Percentiles rank a stretch among this genome's conserved stretches.
These are phyloP conservation scores for Sandelia bainsii DNA, from an alignment of 2,797 vertebrate genomes.

Conservation along the genomic window DNA sequence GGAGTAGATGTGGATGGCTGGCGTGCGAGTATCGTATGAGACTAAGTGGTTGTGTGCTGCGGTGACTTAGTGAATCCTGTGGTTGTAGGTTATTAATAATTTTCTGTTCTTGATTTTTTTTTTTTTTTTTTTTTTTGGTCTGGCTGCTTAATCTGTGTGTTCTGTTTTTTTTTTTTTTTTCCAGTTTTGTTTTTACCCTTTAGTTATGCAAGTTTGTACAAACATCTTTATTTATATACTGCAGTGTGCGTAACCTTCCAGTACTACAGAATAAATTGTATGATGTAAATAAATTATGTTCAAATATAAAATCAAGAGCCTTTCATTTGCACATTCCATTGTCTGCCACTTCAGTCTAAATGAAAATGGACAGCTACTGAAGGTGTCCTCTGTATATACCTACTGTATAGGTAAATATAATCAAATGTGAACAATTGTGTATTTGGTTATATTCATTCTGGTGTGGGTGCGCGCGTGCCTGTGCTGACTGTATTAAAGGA, in stretches of 20 bases:
- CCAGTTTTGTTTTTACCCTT: slow-evolving; percentile 61
- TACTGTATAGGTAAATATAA: background rate
- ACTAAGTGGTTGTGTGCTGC: slow-evolving; percentile 47
- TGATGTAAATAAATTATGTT: slow-evolving; percentile 87
- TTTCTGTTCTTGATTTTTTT: slow-evolving; percentile 33
- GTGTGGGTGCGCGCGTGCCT: too few relatives aligned
- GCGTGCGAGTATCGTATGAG: slow-evolving; percentile 45
- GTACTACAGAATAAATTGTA: slow-evolving; percentile 81
- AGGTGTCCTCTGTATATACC: background rate
- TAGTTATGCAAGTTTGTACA: slow-evolving; percentile 86
- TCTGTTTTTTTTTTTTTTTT: slow-evolving; percentile 51
- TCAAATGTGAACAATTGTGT: too few relatives aligned
- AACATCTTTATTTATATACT: slow-evolving; percentile 87
- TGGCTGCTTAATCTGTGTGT: slow-evolving; percentile 66
- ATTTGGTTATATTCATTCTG: too few relatives aligned
- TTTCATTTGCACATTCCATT: background rate
- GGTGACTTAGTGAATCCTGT: slow-evolving; percentile 54
- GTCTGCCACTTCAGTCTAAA: background rate
- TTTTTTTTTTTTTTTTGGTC: slow-evolving; percentile 53
- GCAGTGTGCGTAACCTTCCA: slow-evolving; percentile 79
- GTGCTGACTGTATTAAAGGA: too few relatives aligned
- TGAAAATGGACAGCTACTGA: background rate
- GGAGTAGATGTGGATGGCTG: slow-evolving; percentile 22
- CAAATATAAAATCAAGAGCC: slow-evolving; percentile 59
- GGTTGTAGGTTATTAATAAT: slow-evolving; percentile 58